phyloP scores from a whole-genome alignment of 2,113 vertebrate species.

The Falco punctatus region DNA sequence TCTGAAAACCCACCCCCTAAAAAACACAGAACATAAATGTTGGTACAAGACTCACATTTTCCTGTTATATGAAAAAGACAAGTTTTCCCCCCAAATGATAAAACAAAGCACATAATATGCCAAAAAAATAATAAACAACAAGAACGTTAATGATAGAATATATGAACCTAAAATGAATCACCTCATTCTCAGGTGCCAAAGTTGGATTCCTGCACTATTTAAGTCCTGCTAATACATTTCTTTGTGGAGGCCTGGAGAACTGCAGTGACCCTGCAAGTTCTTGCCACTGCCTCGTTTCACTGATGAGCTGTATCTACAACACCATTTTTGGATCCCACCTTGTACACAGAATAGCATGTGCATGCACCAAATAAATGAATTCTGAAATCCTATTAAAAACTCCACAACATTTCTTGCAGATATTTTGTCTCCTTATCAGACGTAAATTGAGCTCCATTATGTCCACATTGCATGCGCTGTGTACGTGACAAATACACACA shows the following conservation, averaged over 20 bases:
- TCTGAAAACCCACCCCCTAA: too few species aligned
- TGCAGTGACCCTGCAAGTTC: neutral
- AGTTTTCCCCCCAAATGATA: rapidly evolving
- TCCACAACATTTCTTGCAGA: neutral
- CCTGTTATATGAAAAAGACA: neutral
- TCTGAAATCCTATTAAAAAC: neutral
- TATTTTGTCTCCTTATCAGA: neutral
- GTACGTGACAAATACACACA: slow-evolving; percentile 76
- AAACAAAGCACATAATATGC: neutral
- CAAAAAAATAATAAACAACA: neutral
- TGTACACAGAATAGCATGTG: rapidly evolving
- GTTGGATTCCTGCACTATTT: neutral
- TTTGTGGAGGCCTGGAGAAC: neutral
- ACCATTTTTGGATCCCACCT: neutral
- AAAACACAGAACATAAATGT: neutral
- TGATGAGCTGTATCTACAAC: too few species aligned
- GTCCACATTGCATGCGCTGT: slow-evolving; percentile 80
- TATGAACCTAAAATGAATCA: neutral
- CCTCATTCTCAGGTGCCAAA: neutral
- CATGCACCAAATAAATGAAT: rapidly evolving
- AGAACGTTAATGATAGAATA: neutral
- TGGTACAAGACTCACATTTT: neutral
- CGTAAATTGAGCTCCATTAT: slow-evolving; percentile 62
- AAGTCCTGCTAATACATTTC: rapidly evolving
- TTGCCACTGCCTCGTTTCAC: neutral